Evolutionary conservation across 2,113 vertebrate species (phyloP).

Genomic region (Laticauda laticaudata): DNA sequence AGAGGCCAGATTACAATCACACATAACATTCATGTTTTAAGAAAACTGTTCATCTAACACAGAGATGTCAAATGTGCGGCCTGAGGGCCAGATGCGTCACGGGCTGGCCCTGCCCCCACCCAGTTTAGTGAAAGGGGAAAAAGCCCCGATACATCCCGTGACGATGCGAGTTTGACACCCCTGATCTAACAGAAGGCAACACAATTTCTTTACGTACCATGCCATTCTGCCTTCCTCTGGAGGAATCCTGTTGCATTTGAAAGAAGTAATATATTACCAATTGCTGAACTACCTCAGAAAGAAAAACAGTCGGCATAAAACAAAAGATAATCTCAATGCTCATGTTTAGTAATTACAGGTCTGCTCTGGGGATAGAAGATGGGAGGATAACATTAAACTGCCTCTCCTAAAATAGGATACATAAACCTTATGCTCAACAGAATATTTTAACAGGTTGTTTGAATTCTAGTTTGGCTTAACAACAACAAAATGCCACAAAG

Average conservation of each 20-base stretch:
- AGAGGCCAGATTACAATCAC: not conserved
- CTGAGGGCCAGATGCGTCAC: no score
- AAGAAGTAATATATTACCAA: not conserved
- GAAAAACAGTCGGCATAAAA: not conserved
- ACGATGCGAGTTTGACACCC: no score
- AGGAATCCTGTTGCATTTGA: not conserved
- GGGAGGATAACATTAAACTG: not conserved
- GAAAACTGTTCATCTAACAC: not conserved
- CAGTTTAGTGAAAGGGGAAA: no score
- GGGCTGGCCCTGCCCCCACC: no score
- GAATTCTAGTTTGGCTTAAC: not conserved
- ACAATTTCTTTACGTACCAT: not conserved
- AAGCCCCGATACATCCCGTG: no score
- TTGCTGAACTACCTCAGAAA: not conserved
- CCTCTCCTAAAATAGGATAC: not conserved
- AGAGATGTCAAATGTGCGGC: no score
- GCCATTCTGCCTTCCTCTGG: not conserved
- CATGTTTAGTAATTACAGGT: not conserved
- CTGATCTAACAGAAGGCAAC: not conserved
- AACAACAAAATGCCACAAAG: not conserved
- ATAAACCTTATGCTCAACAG: not conserved
- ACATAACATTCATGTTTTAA: not conserved
- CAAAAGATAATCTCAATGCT: not conserved
- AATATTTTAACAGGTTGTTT: not conserved
- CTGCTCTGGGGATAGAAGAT: no score